Evolutionary conservation across 2,888 invertebrate genomes (phyloP).

Genomic region (Belgica antarctica): DNA sequence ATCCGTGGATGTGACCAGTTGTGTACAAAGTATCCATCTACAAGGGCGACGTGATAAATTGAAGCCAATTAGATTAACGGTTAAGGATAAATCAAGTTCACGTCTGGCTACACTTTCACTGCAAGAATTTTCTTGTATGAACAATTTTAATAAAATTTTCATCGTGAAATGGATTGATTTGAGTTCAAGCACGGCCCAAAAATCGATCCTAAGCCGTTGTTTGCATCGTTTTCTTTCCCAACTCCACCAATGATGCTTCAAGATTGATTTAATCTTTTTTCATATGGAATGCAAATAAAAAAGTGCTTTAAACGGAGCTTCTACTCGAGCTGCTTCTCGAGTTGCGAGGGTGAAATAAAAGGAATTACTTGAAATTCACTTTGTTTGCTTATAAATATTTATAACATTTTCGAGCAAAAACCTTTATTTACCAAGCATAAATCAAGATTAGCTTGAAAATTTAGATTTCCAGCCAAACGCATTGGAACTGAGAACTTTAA

Average conservation of each 20-base stretch:
- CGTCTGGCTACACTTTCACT: no score
- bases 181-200: not conserved
- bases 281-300: not conserved
- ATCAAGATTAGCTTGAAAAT: not conserved
- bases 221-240: not conserved
- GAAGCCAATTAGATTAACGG: conserved; percentile 17
- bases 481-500: not conserved
- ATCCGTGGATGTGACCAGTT: conserved; percentile 48
- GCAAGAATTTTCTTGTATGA: no score
- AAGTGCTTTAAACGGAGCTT: not conserved
- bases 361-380: not conserved
- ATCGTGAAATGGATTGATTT: not conserved
- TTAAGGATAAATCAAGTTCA: not conserved
- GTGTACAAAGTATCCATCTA: conserved; percentile 49
- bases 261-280: not conserved
- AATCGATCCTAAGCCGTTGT: conserved; percentile 13
- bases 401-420: conserved; percentile 1
- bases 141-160: no score
- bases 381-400: conserved; percentile 13
- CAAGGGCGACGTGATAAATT: conserved; percentile 29
- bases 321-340: no score
- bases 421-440: conserved; percentile 1
- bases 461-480: not conserved
- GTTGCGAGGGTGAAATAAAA: not conserved
- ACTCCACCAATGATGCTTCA: no score